phyloP scores from a whole-genome alignment of 1,140 invertebrate species.

The Polypedilum pembai region DNA sequence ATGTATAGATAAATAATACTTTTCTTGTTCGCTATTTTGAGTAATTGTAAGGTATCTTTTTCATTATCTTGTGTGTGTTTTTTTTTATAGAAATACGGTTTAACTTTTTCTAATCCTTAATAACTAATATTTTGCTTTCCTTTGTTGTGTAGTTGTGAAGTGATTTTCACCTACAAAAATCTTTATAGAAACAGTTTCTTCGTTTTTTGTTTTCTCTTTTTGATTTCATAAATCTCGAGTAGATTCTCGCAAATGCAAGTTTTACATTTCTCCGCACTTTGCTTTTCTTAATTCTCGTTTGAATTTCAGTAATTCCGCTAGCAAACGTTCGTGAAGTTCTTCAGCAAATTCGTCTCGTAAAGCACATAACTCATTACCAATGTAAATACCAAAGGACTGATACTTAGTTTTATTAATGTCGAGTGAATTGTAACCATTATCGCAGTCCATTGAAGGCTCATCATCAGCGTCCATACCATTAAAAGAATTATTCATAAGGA shows the following conservation, averaged over 20 bases:
- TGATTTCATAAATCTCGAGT: not conserved
- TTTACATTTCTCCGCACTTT: slow-evolving; percentile 15
- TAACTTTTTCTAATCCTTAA: not conserved
- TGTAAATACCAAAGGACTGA: slow-evolving; percentile 22
- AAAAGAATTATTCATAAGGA: slow-evolving; percentile 26
- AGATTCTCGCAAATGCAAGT: too few species aligned
- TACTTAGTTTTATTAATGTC: slow-evolving; percentile 12
- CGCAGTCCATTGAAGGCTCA: not conserved
- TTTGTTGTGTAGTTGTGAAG: not conserved
- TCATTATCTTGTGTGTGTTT: slow-evolving; percentile 4
- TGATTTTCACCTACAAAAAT: not conserved
- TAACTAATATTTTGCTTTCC: not conserved
- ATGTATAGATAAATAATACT: not conserved
- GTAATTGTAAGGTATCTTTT: slow-evolving; percentile 6
- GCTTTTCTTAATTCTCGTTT: not conserved
- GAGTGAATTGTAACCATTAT: slow-evolving; percentile 20
- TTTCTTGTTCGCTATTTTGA: slow-evolving; percentile 11
- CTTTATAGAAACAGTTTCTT: not conserved
- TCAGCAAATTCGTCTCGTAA: not conserved
- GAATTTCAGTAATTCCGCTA: not conserved
- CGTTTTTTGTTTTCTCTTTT: not conserved
- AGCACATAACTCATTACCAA: slow-evolving; percentile 16
- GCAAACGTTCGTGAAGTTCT: slow-evolving; percentile 1
- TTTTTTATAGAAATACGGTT: slow-evolving; percentile 2
- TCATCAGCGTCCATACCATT: slow-evolving; percentile 9